Evolutionary conservation across 92 coral and sea anemone genomes (phyloP), one percentile per base, ranked within the genome.

Genomic region (Virgularia gustaviana): DNA sequence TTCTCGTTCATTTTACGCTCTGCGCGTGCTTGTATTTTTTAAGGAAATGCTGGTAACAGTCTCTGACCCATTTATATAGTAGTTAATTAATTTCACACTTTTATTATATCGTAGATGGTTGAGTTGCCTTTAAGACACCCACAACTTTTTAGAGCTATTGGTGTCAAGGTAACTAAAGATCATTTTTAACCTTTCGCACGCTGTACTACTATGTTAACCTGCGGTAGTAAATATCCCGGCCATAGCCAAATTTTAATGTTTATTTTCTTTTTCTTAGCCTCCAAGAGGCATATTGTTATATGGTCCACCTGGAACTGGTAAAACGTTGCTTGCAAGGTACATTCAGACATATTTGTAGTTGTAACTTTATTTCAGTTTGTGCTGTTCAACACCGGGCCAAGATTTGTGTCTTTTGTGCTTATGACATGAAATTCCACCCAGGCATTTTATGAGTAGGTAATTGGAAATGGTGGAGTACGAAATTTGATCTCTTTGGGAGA

Each of bases 251-350:
- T 55, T 25, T 55, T n/a, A 4, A 27, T 32, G 39, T 22, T 28
- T 37, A 23, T 20, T 38, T 31, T 30, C 2, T 43, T 24, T 68
- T 28, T 49, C 54, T 43, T 55, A 91, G 97, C 97, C 97, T 71
- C 97, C 97, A 36, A 76, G 97, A 63, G 97, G 97, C 42, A 91
- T 91, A 53, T 79, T 91, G 72, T 75, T 91, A 20, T 91, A 27
- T 79, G 97, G 97, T 2, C 97, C 97, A 18, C 97, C 97, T 34
- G 97, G 97, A 16, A 91, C 97, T 28, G 97, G 97, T 61, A 91
- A 91, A 71, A 91, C 97, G 0, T 83, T 91, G 2, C 83, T 91
- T 89, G 97, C 97, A n/a, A 84, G 97, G 97, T 91, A 65, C 33
- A 57, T 53, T 0, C 22, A 15, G 2, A 18, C 16, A 19, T 0